Conservation (phyloP, 2,797 vertebrate species). For the Etheostoma perlongum region DNA sequence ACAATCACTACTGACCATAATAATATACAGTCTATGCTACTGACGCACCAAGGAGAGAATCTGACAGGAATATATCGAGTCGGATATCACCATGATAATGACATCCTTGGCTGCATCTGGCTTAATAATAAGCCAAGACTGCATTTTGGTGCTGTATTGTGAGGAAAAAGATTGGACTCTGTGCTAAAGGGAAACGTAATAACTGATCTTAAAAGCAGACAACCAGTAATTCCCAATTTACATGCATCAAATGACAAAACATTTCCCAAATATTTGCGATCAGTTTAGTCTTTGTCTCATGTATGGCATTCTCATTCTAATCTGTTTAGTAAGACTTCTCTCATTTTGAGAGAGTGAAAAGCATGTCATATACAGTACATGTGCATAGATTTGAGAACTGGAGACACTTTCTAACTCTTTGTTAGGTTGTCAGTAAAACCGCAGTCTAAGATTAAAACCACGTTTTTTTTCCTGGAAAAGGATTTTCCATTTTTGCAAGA, state of each 20-base stretch:
- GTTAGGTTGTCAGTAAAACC: not conserved
- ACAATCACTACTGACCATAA: conserved; percentile 27
- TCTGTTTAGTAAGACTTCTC: not conserved
- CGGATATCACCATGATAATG: conserved; percentile 24
- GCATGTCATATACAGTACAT: not conserved
- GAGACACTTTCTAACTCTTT: not conserved
- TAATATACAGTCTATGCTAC: not conserved
- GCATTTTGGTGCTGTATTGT: not conserved
- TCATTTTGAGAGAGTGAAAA: not conserved
- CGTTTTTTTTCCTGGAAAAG: not conserved
- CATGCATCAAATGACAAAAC: not conserved
- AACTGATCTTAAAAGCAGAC: not conserved
- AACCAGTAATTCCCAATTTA: not conserved
- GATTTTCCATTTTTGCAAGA: not conserved
- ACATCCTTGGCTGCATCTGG: not conserved
- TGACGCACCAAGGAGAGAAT: conserved; percentile 36
- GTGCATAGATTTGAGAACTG: not conserved
- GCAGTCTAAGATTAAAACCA: not conserved
- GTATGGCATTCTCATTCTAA: not conserved
- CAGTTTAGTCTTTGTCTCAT: not conserved
- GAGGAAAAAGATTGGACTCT: not conserved
- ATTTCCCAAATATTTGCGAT: no score
- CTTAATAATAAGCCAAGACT: not conserved
- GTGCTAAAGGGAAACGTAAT: not conserved
- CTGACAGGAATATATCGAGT: conserved; percentile 7